Percentiles rank a stretch among this genome's conserved stretches.
phyloP scores from a whole-genome alignment of 2,797 vertebrate species.

The Megalops cyprinoides region DNA sequence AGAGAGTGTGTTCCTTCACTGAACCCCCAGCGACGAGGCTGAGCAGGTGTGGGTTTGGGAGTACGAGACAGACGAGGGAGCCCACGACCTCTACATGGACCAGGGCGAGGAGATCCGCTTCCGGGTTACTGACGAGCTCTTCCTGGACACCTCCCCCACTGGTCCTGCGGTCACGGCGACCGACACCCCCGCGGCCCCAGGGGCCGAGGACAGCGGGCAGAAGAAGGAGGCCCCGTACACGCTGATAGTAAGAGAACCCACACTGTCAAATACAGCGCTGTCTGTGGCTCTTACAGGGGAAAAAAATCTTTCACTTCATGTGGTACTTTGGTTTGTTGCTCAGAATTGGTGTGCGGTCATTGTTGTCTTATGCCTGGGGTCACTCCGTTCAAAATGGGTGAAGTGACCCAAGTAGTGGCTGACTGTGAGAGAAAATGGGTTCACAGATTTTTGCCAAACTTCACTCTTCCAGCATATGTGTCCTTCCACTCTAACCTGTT shows the following conservation, averaged over 20 bases:
- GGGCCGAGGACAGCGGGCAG: conserved; percentile 53
- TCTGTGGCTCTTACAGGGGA: too few relatives aligned
- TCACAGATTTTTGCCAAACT: too few relatives aligned
- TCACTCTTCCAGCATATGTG: too few relatives aligned
- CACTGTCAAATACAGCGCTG: too few relatives aligned
- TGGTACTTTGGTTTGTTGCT: too few relatives aligned
- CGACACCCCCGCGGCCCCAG: conserved; percentile 53
- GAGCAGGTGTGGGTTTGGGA: conserved; percentile 99
- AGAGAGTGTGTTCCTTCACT: conserved; percentile 58
- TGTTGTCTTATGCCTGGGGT: too few relatives aligned
- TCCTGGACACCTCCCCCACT: conserved; percentile 91
- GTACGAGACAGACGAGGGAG: conserved; percentile 96
- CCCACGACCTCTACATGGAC: conserved; percentile 99
- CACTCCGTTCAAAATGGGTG: too few relatives aligned
- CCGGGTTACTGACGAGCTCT: conserved; percentile 88
- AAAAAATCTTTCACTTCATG: too few relatives aligned
- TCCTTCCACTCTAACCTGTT: too few relatives aligned
- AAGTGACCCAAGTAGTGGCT: not conserved
- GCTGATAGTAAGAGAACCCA: conserved; percentile 80
- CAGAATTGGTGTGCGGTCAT: too few relatives aligned
- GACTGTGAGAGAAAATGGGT: too few relatives aligned
- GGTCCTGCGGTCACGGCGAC: conserved; percentile 80
- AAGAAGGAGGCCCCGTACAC: conserved; percentile 91
- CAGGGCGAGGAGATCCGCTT: conserved; percentile 94
- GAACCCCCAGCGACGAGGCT: conserved; percentile 81